Conservation (phyloP, 1,140 invertebrate species). For the Subanguina moxae region DNA sequence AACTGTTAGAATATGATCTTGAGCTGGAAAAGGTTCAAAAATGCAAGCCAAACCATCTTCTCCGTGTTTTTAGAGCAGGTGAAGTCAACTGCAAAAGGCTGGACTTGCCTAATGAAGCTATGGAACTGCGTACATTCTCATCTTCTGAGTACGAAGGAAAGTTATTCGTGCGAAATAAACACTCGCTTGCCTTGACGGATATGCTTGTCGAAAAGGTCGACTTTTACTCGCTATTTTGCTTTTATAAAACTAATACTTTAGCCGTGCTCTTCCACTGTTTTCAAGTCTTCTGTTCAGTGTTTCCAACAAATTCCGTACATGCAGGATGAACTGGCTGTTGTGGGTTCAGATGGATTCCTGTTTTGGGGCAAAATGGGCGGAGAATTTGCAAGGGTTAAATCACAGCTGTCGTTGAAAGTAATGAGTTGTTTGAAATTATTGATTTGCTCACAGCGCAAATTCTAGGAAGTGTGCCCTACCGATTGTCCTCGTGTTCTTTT, state of each 20-base stretch:
- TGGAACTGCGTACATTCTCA: no score
- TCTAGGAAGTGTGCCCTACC: conserved; percentile 15
- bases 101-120: no score
- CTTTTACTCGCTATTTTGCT: no score
- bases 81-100: no score
- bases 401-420: neutral
- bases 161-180: no score
- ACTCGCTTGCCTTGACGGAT: no score
- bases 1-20: no score
- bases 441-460: neutral
- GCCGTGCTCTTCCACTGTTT: neutral
- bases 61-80: no score
- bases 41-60: no score
- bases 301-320: conserved; percentile 16
- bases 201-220: no score
- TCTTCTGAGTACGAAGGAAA: no score
- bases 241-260: neutral
- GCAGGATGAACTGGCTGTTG: conserved; percentile 14
- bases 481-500: conserved; percentile 11
- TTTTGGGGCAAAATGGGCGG: conserved; percentile 13
- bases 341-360: conserved; percentile 7
- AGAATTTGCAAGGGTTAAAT: neutral
- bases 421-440: neutral
- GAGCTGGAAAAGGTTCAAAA: no score
- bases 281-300: conserved; percentile 5